A percentile compares a stretch with the other conserved stretches of the same genome.
Evolutionary conservation across 2,113 vertebrate genomes (phyloP).

Genomic region (Falco punctatus): DNA sequence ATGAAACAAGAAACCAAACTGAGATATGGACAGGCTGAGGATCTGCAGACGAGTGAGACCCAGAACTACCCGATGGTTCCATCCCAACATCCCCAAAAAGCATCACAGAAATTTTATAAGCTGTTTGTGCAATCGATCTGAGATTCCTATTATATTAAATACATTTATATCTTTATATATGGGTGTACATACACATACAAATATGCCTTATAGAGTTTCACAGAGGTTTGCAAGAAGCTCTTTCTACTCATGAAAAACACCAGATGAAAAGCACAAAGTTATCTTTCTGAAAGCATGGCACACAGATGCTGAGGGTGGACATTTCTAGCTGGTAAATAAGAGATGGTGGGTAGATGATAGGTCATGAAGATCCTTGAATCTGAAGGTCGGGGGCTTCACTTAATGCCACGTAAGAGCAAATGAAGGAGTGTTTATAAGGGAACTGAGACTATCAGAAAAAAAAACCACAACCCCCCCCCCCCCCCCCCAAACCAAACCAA

Average conservation of each 20-base stretch:
- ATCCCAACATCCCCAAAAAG: not conserved
- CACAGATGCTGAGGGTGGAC: rapidly evolving
- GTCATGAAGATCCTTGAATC: not conserved
- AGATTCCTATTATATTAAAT: not conserved
- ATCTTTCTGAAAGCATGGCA: not conserved
- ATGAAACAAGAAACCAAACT: not conserved
- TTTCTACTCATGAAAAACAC: not conserved
- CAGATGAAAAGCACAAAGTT: not conserved
- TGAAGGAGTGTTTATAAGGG: not conserved
- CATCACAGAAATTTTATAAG: not conserved
- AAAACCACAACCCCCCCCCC: no score
- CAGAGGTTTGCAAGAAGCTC: not conserved
- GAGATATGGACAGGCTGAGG: not conserved
- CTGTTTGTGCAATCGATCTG: not conserved
- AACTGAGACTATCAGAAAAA: not conserved
- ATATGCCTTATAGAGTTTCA: not conserved
- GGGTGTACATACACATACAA: not conserved
- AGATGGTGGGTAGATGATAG: rapidly evolving
- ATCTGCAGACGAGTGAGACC: not conserved
- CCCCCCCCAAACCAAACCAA: no score
- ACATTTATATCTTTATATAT: not conserved
- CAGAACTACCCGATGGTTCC: not conserved
- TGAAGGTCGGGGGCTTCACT: not conserved
- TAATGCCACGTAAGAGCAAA: not conserved
- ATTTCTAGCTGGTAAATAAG: not conserved